Percentiles rank a stretch among this genome's conserved stretches.
Conservation (phyloP, 2,888 invertebrate species). For the Drosophila longiperda region DNA sequence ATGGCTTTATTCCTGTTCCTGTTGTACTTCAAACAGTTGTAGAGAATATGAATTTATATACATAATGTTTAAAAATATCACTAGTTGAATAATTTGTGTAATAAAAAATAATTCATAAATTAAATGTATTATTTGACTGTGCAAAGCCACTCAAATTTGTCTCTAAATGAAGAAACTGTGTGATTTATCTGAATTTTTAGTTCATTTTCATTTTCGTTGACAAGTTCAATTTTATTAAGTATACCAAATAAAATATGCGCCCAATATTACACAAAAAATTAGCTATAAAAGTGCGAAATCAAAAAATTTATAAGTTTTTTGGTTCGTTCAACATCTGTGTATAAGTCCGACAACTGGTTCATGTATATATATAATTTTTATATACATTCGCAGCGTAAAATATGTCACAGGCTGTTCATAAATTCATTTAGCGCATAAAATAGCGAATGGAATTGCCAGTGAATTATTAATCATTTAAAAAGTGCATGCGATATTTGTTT, state of each 20-base stretch:
- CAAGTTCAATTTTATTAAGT: conserved; percentile 38
- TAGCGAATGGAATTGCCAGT: conserved; percentile 51
- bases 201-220: conserved; percentile 3
- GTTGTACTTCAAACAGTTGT: not conserved
- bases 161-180: not conserved
- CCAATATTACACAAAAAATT: conserved; percentile 44
- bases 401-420: conserved; percentile 70
- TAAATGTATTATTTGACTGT: not conserved
- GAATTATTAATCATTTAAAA: conserved; percentile 69
- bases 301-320: not conserved
- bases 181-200: not conserved
- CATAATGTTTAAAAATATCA: too few relatives aligned
- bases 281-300: conserved; percentile 45
- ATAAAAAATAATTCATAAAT: not conserved
- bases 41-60: not conserved
- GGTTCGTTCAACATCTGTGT: conserved; percentile 29
- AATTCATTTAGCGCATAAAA: conserved; percentile 66
- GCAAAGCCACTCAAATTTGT: not conserved
- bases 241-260: not conserved
- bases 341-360: conserved; percentile 6
- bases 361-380: not conserved
- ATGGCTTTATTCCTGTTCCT: not conserved
- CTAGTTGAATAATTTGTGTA: not conserved
- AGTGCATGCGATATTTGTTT: conserved; percentile 59
- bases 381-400: conserved; percentile 33